Evolutionary conservation across 1,140 invertebrate genomes (phyloP).

Genomic region (Teleogryllus occipitalis): DNA sequence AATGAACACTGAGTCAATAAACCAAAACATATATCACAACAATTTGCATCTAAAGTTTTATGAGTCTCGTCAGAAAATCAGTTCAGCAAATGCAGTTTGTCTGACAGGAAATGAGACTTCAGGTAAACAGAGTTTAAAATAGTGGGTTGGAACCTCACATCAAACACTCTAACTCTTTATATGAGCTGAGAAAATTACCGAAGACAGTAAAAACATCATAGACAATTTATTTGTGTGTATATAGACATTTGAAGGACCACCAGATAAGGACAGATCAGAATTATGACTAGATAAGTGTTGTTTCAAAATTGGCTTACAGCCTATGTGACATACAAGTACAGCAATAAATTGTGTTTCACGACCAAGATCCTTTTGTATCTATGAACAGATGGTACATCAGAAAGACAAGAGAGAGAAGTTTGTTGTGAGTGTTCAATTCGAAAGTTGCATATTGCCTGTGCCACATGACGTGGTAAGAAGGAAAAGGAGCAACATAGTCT

Average conservation of each 20-base stretch:
- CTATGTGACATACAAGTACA: slow-evolving; percentile 4
- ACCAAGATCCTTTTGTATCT: neutral
- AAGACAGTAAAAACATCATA: neutral
- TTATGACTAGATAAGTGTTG: slow-evolving; percentile 5
- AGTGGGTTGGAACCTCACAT: neutral
- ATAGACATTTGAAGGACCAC: neutral
- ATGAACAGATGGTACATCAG: neutral
- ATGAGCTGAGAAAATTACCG: neutral
- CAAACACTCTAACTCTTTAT: neutral
- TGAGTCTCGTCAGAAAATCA: neutral
- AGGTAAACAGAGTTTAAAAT: neutral
- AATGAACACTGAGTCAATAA: neutral
- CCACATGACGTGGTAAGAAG: neutral
- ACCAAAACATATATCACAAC: slow-evolving; percentile 11
- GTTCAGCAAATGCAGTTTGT: neutral
- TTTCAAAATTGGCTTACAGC: slow-evolving; percentile 4
- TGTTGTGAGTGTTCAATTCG: neutral
- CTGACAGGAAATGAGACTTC: neutral
- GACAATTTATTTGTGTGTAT: neutral
- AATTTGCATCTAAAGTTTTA: slow-evolving; percentile 9
- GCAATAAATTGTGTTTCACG: neutral
- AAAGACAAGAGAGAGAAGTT: neutral
- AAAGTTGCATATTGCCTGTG: neutral
- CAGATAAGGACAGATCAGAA: slow-evolving; percentile 4
- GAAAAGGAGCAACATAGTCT: neutral